phyloP scores from a whole-genome alignment of 2,797 vertebrate species.

The Chiroxiphia lanceolata region DNA sequence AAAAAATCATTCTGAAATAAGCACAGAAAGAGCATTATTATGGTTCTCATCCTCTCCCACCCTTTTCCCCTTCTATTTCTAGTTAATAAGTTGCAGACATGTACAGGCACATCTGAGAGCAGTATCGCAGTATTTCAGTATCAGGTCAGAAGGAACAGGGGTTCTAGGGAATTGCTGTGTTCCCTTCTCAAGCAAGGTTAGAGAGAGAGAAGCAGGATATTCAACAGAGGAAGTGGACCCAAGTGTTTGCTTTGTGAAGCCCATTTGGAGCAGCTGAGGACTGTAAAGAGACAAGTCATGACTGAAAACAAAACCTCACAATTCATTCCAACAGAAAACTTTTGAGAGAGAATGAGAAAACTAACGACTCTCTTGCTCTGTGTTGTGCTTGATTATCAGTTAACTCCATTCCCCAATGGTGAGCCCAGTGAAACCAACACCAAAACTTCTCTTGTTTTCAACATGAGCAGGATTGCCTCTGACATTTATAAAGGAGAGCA shows the following conservation, averaged over 20 bases:
- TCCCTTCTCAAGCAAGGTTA: background rate
- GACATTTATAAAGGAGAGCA: background rate
- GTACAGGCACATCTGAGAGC: background rate
- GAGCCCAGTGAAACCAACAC: background rate
- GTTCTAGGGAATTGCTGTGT: background rate
- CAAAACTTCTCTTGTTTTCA: background rate
- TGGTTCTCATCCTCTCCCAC: background rate
- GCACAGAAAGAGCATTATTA: background rate
- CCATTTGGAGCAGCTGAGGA: background rate
- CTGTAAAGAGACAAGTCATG: background rate
- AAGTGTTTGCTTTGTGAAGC: background rate
- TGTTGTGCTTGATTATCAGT: background rate
- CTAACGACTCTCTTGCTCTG: background rate
- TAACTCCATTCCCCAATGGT: background rate
- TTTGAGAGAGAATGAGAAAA: background rate
- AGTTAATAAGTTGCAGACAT: background rate
- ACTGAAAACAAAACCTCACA: background rate
- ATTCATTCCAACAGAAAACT: background rate
- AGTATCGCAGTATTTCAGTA: background rate
- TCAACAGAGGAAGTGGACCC: background rate
- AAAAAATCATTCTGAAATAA: background rate
- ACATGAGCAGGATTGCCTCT: background rate
- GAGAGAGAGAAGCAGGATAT: background rate
- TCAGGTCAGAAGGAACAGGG: background rate
- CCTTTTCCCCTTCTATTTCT: background rate